Conservation (phyloP, 2,797 vertebrate species). For the Aratinga solstitialis region DNA sequence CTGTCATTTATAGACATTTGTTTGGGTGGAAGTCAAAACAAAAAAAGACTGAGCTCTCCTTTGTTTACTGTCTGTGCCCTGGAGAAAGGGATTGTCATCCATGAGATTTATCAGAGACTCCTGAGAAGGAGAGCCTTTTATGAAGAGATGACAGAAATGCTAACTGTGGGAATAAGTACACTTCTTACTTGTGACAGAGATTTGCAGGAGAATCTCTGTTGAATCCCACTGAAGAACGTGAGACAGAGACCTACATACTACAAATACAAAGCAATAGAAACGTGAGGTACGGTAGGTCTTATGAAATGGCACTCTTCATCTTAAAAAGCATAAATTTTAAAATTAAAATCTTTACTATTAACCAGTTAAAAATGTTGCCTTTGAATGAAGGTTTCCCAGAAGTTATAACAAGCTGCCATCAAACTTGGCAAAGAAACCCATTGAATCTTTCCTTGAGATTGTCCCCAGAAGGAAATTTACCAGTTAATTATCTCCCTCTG, state of each 20-base stretch:
- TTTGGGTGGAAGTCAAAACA: neutral
- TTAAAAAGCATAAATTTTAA: neutral
- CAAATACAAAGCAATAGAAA: neutral
- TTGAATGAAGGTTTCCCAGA: neutral
- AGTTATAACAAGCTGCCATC: neutral
- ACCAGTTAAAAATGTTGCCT: neutral
- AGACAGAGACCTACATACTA: neutral
- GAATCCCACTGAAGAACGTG: neutral
- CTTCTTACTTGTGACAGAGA: neutral
- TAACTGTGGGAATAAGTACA: neutral
- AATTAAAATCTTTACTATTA: neutral
- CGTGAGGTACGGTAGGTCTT: neutral
- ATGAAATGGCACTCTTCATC: neutral
- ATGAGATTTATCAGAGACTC: neutral
- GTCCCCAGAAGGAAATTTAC: neutral
- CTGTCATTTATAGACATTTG: neutral
- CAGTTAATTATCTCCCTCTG: neutral
- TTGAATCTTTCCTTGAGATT: neutral
- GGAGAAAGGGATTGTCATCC: neutral
- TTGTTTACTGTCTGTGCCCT: neutral
- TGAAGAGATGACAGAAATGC: neutral
- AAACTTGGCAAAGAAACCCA: neutral
- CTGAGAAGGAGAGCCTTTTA: neutral
- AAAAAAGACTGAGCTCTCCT: neutral
- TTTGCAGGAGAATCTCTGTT: neutral